Evolutionary conservation across 2,888 invertebrate genomes (phyloP), one percentile per base, ranked within the genome.

Genomic region (Epirrita christyi): DNA sequence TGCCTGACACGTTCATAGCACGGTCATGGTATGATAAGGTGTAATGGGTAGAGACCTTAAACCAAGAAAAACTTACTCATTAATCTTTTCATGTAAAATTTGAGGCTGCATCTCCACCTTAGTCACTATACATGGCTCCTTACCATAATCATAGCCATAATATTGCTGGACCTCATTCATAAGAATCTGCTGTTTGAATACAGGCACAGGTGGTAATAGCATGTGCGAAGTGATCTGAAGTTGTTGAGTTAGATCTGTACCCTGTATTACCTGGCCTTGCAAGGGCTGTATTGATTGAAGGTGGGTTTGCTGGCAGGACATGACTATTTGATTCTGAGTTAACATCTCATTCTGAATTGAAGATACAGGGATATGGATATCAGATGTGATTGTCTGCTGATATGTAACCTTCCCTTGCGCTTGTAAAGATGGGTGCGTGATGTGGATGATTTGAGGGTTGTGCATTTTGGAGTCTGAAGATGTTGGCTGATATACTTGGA

Each of bases 221-320:
- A 90, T 81, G 60, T 90, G 88, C 0, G 88, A 86, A 0, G 86
- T 81, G 14, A 88, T 85, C 60, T 87, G 87, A 14, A 88, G 62
- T 0, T 83, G 77, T 40, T 85, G 83, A 0, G 75, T 78, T 63
- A 86, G 73, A 1, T 87, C 86, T 0, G 81, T 70, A 38, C 70
- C 72, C 53, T 85, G 88, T 10, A 88, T 51, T 0, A 82, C 70
- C 48, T 78, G 80, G 7, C 68, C 64, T 28, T 74, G 76, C 52
- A 80, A 53, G 0, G 75, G 72, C 13, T 78, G 78, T 11, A 83
- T 68, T 44, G 71, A 78, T 59, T 85, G 86, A 37, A 88, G 60
- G 32, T 87, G 83, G 0, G 62, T 60, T 66, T 86, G 88, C 59
- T 85, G 85, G 57, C 86, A 88, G 0, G 88, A 85, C 85, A 90